Evolutionary conservation across 2,113 vertebrate species (phyloP).

Genomic region (Emydura subglobosa): DNA sequence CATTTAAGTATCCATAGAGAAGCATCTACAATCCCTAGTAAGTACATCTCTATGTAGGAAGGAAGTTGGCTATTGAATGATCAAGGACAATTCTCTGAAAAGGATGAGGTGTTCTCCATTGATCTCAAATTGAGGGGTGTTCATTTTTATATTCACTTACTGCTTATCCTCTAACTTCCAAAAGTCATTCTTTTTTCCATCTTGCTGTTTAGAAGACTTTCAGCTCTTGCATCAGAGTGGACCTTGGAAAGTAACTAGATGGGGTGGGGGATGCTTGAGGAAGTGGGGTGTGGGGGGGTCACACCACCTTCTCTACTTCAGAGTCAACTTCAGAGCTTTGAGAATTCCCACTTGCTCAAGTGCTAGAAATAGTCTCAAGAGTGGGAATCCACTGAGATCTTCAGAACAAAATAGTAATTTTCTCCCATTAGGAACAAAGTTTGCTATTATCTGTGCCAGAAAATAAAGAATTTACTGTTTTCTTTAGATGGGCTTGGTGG

Average conservation of each 20-base stretch:
- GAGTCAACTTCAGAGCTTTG: not conserved
- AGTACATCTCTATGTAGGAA: not conserved
- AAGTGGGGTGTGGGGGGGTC: no score
- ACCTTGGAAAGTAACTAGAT: not conserved
- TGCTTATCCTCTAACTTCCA: not conserved
- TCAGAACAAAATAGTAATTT: conserved; percentile 61
- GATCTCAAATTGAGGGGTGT: conserved; percentile 14
- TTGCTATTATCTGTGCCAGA: conserved; percentile 69
- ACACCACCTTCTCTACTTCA: not conserved
- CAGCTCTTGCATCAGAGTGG: not conserved
- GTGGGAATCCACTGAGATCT: conserved; percentile 71
- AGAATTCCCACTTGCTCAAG: not conserved
- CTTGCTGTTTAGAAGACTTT: not conserved
- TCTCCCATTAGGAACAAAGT: conserved; percentile 60
- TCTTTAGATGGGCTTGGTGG: conserved; percentile 94
- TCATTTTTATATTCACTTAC: not conserved
- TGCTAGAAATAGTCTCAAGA: conserved; percentile 48
- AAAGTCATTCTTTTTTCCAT: not conserved
- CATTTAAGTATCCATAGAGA: not conserved
- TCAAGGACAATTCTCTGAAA: not conserved
- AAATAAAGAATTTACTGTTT: conserved; percentile 64
- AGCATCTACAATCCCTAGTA: not conserved
- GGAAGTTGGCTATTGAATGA: not conserved
- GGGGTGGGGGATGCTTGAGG: not conserved
- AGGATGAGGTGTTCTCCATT: conserved; percentile 31